A percentile compares a stretch with the other conserved stretches of the same genome.
Conservation (phyloP, 2,797 vertebrate genomes). For the Prionace glauca region DNA sequence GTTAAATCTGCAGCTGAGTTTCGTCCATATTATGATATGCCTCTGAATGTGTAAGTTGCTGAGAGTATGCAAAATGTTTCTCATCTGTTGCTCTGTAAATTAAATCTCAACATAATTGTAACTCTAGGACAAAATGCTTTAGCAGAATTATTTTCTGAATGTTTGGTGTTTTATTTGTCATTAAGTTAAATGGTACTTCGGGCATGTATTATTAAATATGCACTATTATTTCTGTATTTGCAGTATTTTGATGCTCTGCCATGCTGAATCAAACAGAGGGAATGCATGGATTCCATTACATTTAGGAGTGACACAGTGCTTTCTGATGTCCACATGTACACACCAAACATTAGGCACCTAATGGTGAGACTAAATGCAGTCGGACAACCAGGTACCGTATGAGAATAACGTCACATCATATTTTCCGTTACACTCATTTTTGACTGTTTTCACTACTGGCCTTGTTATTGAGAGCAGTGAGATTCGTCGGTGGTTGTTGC, state of each 20-base stretch:
- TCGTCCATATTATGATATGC: neutral
- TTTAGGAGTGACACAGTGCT: conserved; percentile 79
- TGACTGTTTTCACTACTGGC: neutral
- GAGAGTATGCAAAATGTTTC: neutral
- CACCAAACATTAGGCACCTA: conserved; percentile 63
- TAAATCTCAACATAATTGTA: neutral
- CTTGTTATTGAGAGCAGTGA: neutral
- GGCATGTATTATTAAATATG: neutral
- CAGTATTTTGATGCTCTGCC: neutral
- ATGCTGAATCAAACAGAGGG: conserved; percentile 42
- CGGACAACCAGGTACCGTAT: conserved; percentile 76
- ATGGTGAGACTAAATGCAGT: conserved; percentile 77
- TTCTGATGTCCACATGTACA: conserved; percentile 81
- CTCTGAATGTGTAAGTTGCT: neutral
- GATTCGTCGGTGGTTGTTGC: no score
- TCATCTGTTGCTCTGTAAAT: neutral
- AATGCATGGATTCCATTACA: conserved; percentile 69
- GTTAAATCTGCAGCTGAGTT: neutral
- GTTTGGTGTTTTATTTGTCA: neutral
- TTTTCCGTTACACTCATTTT: neutral
- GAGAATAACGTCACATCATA: neutral
- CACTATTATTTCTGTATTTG: neutral
- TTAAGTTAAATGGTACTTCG: no score
- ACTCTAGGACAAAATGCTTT: neutral
- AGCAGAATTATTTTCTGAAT: neutral